These are phyloP conservation scores for Brachystomella parvula DNA, from an alignment of 1,140 invertebrate genomes.

Conservation along the genomic window DNA sequence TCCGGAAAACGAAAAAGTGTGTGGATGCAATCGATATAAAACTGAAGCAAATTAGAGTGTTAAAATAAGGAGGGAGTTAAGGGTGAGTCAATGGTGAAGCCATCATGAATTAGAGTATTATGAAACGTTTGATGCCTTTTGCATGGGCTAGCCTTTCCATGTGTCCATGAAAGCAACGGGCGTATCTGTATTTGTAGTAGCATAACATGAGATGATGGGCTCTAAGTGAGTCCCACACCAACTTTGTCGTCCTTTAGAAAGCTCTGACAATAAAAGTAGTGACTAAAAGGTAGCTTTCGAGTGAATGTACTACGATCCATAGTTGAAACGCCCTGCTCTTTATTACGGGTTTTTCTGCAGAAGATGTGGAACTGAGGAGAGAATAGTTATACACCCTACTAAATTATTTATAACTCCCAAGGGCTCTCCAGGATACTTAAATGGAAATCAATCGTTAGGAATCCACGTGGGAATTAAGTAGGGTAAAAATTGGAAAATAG, in stretches of 20 bases:
- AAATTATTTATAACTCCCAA: conserved; percentile 36
- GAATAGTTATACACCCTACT: conserved; percentile 13
- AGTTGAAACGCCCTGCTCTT: too few relatives aligned
- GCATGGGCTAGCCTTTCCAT: not conserved
- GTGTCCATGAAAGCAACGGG: not conserved
- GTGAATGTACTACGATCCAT: not conserved
- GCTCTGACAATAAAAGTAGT: not conserved
- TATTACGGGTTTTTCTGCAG: not conserved
- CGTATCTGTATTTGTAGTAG: too few relatives aligned
- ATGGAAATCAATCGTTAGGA: conserved; percentile 38
- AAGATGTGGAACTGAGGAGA: not conserved
- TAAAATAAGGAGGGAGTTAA: too few relatives aligned
- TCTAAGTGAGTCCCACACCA: not conserved
- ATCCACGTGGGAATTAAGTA: conserved; percentile 30
- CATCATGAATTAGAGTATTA: too few relatives aligned
- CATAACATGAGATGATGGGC: not conserved
- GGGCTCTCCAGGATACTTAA: conserved; percentile 37
- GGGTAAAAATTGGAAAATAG: not conserved
- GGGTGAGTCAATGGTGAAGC: too few relatives aligned
- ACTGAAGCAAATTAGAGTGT: too few relatives aligned
- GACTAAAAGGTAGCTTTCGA: not conserved
- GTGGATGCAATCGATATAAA: too few relatives aligned
- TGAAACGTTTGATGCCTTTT: too few relatives aligned
- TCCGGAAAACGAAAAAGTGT: too few relatives aligned
- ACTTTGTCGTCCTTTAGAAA: conserved; percentile 16